Base-by-base conservation (phyloP, 2,797 vertebrate genomes). In the Microctenopoma lineatum region DNA sequence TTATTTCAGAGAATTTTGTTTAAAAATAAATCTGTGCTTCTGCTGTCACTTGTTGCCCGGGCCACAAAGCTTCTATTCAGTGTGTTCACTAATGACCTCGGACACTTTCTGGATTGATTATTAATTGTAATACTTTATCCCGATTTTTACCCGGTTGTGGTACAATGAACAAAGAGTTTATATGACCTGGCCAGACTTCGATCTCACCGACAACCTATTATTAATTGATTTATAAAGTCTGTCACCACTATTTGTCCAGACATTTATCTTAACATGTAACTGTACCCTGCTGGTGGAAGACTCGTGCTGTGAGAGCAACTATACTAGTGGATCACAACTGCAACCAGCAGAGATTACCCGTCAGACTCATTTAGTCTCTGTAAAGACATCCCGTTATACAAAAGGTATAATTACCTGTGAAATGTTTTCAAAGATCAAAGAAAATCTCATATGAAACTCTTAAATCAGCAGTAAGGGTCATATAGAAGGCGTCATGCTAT, bases 21-120 rank as follows among this genome's bases (percentile, higher is more conserved):
- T 3, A 48, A 45, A 73, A 73, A 72, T 67, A 59, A 72, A 84
- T 84, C 59, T 79, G 57, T 18, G 26, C 41, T 6, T 76, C 61
- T 73, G 59, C 25, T n/a, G 44, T 13, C 77, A 62, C 52, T 53
- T 52, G 56, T 8, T 73, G 32, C 53, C 18, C 53, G 39, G 9
- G 62, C 51, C 27, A 29, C 27, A 29, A 29, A 29, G 27, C 27
- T 29, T 18, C 29, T 71, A 29, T 34, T 65, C 18, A 16, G 13
- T 52, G 27, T 41, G 44, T 52, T 57, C 4, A 60, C 39, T 48
- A 13, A 63, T 8, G 8, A 54, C 11, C 14, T 45, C 16, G 11
- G 52, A 48, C 25, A 60, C 15, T 15, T 44, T 55, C 14, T 57
- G 27, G 48, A 58, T 50, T 4, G 2, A 60, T 66, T 56, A 10